Evolutionary conservation across 2,113 vertebrate species (phyloP), one percentile per base, ranked within the genome.

Genomic region (Mustela nigripes): DNA sequence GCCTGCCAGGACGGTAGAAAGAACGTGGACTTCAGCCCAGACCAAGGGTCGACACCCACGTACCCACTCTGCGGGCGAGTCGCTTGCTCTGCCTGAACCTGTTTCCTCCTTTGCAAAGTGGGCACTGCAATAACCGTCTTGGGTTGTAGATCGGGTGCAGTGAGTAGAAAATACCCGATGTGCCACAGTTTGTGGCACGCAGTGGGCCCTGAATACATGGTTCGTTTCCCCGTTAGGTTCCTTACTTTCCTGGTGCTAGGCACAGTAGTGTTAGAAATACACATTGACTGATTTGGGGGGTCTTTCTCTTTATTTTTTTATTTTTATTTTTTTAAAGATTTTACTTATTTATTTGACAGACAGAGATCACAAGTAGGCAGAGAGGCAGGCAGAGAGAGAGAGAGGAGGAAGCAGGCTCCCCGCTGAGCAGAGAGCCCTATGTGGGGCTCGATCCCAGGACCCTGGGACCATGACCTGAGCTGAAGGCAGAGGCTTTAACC

Each of bases 21-120:
- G 39, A 36, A 33, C n/a, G 0, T 22, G 2, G 76, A 28, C 1
- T 15, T 71, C 74, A 87, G 2, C 45, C 11, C 60, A 42, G 42
- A 22, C 31, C 24, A 18, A 16, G 76, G 56, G 4, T 63, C 67
- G 67, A 84, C 45, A 26, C 84, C 31, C 48, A 21, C 15, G 5
- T 3, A 8, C 12, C 65, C 0, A 0, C 15, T 53, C 85, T 31
- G 4, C 50, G 7, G 18, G 36, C 50, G 11, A 48, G 86, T 69
- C 86, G 11, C 21, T 88, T 87, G 45, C 69, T 93, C 11, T 91
- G 21, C 60, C 62, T 16, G 45, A 56, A 26, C 50, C 69, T 56
- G 71, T 84, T 39, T 93, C 26, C n/a, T 67, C 24, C 33, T 91
- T 89, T 53, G 11, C 65, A 12, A 89, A 84, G 45, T 81, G 63